Conservation (phyloP, 2,888 invertebrate species). For the Rhorus exstirpatorius region DNA sequence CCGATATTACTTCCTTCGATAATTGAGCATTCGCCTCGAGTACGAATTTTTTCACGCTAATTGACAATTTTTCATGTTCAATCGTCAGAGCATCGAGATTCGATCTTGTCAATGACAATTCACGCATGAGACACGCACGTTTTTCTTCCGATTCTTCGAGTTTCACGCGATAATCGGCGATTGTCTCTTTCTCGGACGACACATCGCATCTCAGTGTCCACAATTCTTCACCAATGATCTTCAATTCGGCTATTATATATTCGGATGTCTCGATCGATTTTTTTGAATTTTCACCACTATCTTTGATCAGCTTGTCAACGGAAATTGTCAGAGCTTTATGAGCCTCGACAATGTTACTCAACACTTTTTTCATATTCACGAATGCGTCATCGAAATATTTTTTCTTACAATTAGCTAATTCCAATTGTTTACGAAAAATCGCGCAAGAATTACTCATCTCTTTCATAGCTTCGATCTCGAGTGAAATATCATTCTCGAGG, state of each 20-base stretch:
- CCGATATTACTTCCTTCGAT: slow-evolving; percentile 52
- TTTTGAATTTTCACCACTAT: slow-evolving; percentile 77
- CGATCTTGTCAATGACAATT: slow-evolving; percentile 46
- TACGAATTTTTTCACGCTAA: slow-evolving; percentile 22
- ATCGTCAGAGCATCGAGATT: slow-evolving; percentile 64
- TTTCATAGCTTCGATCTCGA: slow-evolving; percentile 84
- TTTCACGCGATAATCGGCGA: slow-evolving; percentile 45
- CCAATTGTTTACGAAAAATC: slow-evolving; percentile 76
- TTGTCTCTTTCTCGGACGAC: slow-evolving; percentile 55
- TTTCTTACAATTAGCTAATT: slow-evolving; percentile 86
- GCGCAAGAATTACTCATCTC: slow-evolving; percentile 80
- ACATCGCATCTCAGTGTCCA: slow-evolving; percentile 75
- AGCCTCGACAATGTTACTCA: no score
- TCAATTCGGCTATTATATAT: slow-evolving; percentile 80
- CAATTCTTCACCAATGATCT: slow-evolving; percentile 80
- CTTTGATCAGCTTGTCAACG: slow-evolving; percentile 79
- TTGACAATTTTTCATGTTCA: slow-evolving; percentile 67
- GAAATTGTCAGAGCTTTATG: no score
- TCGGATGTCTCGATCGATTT: slow-evolving; percentile 82
- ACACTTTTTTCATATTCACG: slow-evolving; percentile 87
- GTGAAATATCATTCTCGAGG: slow-evolving; percentile 86
- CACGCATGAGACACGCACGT: slow-evolving; percentile 45
- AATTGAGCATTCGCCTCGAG: no score
- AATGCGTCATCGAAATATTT: slow-evolving; percentile 89
- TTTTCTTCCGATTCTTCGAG: slow-evolving; percentile 51